A percentile compares a stretch with the other conserved stretches of the same genome.
phyloP scores from a whole-genome alignment of 2,888 invertebrate genomes.

The Hirtodrosophila duncani region DNA sequence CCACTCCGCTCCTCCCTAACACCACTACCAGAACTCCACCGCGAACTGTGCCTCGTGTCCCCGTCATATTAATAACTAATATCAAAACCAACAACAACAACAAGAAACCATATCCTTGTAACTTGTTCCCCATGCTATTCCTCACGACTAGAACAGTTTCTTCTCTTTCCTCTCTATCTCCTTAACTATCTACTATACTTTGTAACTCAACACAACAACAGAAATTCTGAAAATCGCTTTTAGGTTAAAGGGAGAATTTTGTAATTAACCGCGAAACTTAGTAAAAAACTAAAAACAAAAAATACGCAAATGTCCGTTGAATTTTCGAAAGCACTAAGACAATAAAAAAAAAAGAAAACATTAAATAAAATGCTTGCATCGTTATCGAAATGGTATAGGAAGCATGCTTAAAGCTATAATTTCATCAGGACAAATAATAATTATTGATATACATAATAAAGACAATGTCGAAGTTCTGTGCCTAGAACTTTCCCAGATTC shows the following conservation, averaged over 20 bases:
- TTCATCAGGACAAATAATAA: too few relatives aligned
- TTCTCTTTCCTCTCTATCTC: constrained; percentile 50
- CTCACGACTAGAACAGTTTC: constrained; percentile 54
- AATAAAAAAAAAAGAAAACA: constrained; percentile 37
- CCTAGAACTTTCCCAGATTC: too few relatives aligned
- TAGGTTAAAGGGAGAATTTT: constrained; percentile 78
- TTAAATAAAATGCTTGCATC: constrained; percentile 41
- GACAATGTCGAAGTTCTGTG: too few relatives aligned
- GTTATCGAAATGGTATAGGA: constrained; percentile 44
- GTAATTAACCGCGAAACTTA: constrained; percentile 71
- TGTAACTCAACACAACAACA: constrained; percentile 34
- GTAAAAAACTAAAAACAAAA: constrained; percentile 21
- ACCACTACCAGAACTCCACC: too few relatives aligned
- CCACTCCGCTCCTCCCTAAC: constrained; percentile 24
- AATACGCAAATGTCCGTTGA: constrained; percentile 60
- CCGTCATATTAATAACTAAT: constrained; percentile 26
- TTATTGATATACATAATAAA: too few relatives aligned
- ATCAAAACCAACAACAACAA: constrained; percentile 47
- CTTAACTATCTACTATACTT: constrained; percentile 46
- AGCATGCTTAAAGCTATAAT: too few relatives aligned
- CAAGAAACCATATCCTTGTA: constrained; percentile 52
- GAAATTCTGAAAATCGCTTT: constrained; percentile 63
- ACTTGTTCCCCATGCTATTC: constrained; percentile 51
- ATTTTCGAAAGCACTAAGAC: constrained; percentile 69
- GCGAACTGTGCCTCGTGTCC: constrained; percentile 39